Conservation (phyloP, 2,888 invertebrate species). For the Oscheius onirici region DNA sequence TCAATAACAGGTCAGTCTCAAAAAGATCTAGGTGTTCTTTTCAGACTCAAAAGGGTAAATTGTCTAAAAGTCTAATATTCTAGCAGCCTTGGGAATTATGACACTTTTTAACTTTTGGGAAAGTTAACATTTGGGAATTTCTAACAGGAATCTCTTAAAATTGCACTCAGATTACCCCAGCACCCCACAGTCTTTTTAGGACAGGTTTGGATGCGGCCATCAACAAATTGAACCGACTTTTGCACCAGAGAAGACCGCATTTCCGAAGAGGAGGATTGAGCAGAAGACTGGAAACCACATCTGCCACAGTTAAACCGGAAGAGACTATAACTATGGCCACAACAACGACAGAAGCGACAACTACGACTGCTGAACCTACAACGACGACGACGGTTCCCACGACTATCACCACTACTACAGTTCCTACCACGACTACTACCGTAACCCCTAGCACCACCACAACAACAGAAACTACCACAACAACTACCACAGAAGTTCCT, state of each 20-base stretch:
- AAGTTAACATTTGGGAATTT: neutral
- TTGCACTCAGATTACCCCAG: neutral
- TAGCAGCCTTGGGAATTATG: neutral
- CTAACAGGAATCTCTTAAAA: neutral
- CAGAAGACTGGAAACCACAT: conserved; percentile 14
- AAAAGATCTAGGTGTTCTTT: too few relatives aligned
- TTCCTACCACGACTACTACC: conserved; percentile 21
- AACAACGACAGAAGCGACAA: conserved; percentile 35
- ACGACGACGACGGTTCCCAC: conserved; percentile 20
- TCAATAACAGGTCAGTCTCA: too few relatives aligned
- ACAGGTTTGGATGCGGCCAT: neutral
- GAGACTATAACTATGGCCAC: conserved; percentile 20
- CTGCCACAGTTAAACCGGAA: conserved; percentile 16
- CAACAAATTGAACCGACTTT: neutral
- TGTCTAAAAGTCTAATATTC: too few relatives aligned
- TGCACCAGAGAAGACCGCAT: neutral
- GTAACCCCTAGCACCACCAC: conserved; percentile 16
- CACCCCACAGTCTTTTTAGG: neutral
- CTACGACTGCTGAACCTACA: conserved; percentile 17
- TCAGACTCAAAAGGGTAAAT: too few relatives aligned
- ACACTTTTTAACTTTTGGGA: neutral
- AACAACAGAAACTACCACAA: conserved; percentile 12
- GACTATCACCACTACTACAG: conserved; percentile 32
- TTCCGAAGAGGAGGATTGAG: conserved; percentile 2
- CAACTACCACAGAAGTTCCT: conserved; percentile 17